These are phyloP conservation scores for Chelon auratus DNA, from an alignment of 2,797 vertebrate genomes.

Conservation along the genomic window DNA sequence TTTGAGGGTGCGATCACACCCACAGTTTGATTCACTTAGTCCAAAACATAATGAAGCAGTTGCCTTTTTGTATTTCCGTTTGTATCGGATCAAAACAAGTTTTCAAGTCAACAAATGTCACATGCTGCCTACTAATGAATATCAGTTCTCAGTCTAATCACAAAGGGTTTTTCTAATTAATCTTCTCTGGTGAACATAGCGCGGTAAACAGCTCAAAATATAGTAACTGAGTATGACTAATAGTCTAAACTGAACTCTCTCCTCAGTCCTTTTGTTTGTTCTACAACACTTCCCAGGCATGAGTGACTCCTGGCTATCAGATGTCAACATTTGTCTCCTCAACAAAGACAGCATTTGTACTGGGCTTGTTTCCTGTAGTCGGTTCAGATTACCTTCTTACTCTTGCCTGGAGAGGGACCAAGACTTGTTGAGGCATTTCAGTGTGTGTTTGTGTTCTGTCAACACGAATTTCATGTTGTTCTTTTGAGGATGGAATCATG, in stretches of 20 bases:
- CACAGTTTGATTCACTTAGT: constrained; percentile 43
- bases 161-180: background rate
- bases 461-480: constrained; percentile 19
- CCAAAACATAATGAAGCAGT: constrained; percentile 17
- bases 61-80: constrained; percentile 2
- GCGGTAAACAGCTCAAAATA: background rate
- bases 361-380: constrained; percentile 28
- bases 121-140: background rate
- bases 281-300: constrained; percentile 26
- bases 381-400: constrained; percentile 33
- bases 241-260: background rate
- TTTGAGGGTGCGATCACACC: constrained; percentile 49
- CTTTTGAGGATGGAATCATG: background rate
- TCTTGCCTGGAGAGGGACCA: constrained; percentile 15
- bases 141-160: background rate
- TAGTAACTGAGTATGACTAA: background rate
- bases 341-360: constrained; percentile 34
- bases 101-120: background rate
- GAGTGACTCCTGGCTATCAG: constrained; percentile 48
- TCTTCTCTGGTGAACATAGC: background rate
- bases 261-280: constrained; percentile 18
- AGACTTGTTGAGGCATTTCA: constrained; percentile 7
- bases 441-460: background rate
- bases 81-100: constrained; percentile 1
- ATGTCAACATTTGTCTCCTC: constrained; percentile 54